Conservation (phyloP, 2,797 vertebrate species). For the Helarctos malayanus region DNA sequence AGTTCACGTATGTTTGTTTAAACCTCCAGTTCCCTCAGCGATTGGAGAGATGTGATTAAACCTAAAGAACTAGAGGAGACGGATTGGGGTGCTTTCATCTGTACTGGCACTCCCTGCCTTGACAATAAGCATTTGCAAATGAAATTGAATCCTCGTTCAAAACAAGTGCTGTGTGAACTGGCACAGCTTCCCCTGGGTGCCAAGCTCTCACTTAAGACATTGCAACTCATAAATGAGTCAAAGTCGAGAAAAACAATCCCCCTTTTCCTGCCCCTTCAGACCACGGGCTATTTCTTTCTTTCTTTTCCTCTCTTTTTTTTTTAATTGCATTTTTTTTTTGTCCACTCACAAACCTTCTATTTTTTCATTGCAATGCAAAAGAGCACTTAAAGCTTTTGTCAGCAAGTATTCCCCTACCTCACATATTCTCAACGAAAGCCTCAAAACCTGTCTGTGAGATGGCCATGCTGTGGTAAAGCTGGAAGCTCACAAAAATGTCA, state of each 20-base stretch:
- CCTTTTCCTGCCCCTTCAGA: conserved; percentile 40
- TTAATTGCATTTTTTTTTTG: background rate
- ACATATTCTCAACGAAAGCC: conserved; percentile 74
- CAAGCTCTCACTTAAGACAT: conserved; percentile 73
- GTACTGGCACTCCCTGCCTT: conserved; percentile 54
- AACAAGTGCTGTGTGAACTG: conserved; percentile 66
- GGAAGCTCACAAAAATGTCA: conserved; percentile 81
- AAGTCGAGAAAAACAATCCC: conserved; percentile 68
- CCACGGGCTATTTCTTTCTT: conserved; percentile 11
- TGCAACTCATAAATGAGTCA: conserved; percentile 78
- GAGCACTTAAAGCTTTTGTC: conserved; percentile 71
- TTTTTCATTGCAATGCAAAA: conserved; percentile 62
- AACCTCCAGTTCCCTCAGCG: conserved; percentile 63
- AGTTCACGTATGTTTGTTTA: conserved; percentile 59
- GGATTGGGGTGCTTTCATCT: conserved; percentile 65
- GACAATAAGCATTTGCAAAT: conserved; percentile 78
- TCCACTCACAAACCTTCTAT: conserved; percentile 23
- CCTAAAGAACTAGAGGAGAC: conserved; percentile 61
- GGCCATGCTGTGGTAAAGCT: conserved; percentile 77
- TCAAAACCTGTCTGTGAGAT: conserved; percentile 73
- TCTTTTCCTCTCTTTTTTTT: background rate
- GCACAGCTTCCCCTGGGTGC: conserved; percentile 56
- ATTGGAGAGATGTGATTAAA: conserved; percentile 68
- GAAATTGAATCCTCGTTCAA: conserved; percentile 69
- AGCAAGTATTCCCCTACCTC: conserved; percentile 81